Evolutionary conservation across 2,113 vertebrate genomes (phyloP).

Genomic region (Polyodon spathula): DNA sequence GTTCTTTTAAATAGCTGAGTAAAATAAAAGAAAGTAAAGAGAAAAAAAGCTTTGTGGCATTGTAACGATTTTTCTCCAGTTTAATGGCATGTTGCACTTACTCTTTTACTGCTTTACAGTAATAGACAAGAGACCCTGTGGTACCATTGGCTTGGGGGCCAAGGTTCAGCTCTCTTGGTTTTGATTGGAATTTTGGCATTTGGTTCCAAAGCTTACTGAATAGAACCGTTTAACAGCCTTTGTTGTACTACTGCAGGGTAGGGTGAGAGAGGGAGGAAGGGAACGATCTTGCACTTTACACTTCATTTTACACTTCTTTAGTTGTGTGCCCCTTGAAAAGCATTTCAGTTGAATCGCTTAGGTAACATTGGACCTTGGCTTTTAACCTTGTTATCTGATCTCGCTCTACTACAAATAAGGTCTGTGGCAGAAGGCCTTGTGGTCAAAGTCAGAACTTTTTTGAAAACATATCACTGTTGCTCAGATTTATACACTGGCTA

Average conservation of each 20-base stretch:
- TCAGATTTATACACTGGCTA: no score
- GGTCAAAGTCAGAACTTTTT: constrained; percentile 12
- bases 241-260: no score
- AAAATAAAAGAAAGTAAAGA: neutral
- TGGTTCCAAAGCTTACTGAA: neutral
- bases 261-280: no score
- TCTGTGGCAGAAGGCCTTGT: constrained; percentile 14
- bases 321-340: no score
- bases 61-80: neutral
- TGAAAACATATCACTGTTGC: constrained; percentile 21
- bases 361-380: constrained; percentile 23
- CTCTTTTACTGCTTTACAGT: neutral
- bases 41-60: neutral
- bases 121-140: neutral
- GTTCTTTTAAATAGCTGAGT: neutral
- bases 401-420: constrained; percentile 13
- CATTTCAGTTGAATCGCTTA: constrained; percentile 3
- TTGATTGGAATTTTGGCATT: neutral
- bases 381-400: constrained; percentile 36
- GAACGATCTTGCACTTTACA: no score
- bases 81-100: constrained; percentile 1
- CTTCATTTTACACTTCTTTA: no score
- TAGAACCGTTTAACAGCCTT: constrained; percentile 1
- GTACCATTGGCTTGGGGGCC: neutral
- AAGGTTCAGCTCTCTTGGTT: neutral